Evolutionary conservation across 2,888 invertebrate species (phyloP).

Genomic region (Cheilosia soror): DNA sequence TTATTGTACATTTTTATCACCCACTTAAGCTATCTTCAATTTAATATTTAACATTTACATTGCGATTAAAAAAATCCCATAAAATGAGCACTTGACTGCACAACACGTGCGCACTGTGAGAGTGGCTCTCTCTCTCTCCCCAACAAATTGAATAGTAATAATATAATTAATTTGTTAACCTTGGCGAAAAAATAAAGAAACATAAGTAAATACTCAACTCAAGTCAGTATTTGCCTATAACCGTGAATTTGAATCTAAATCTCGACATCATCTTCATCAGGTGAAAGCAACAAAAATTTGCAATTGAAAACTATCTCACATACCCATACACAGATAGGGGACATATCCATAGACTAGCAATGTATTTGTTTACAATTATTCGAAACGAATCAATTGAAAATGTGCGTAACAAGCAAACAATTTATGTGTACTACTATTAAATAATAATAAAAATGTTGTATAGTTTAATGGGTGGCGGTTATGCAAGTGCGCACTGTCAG

Average conservation of each 20-base stretch:
- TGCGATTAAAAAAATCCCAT: constrained; percentile 35
- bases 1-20: constrained; percentile 40
- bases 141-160: constrained; percentile 7
- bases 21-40: constrained; percentile 47
- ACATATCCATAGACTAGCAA: background rate
- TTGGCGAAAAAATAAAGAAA: constrained; percentile 6
- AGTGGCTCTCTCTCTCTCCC: background rate
- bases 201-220: background rate
- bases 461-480: constrained; percentile 38
- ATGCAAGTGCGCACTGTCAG: constrained; percentile 46
- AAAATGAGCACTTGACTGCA: constrained; percentile 7
- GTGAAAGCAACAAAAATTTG: constrained; percentile 41
- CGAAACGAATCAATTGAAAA: constrained; percentile 16
- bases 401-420: constrained; percentile 37
- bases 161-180: constrained; percentile 47
- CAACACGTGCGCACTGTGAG: background rate
- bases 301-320: constrained; percentile 5
- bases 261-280: background rate
- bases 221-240: background rate
- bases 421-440: constrained; percentile 36
- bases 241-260: constrained; percentile 11
- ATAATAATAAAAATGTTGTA: constrained; percentile 26
- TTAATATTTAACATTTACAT: constrained; percentile 31
- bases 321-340: background rate
- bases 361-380: constrained; percentile 8